These are phyloP conservation scores for Butorides virescens DNA, from an alignment of 2,113 vertebrate genomes.

Conservation along the genomic window DNA sequence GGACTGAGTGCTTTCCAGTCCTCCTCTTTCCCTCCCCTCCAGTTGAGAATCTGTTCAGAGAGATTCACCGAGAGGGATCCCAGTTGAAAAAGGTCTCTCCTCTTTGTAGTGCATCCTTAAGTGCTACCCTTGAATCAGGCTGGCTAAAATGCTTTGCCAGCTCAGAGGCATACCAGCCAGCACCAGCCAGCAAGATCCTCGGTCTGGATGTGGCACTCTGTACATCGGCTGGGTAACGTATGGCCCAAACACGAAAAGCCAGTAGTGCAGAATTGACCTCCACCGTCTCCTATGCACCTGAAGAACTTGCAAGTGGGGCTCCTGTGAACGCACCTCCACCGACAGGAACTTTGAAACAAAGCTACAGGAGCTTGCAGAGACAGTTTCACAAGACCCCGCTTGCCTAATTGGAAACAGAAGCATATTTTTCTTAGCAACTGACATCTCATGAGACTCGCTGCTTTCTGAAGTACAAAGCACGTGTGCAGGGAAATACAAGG, in stretches of 20 bases:
- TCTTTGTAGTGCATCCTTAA: not conserved
- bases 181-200: not conserved
- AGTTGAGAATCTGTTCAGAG: not conserved
- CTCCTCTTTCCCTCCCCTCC: not conserved
- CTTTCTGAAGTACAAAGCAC: slow-evolving; percentile 18
- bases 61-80: not conserved
- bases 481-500: not conserved
- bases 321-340: not conserved
- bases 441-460: not conserved
- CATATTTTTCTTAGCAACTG: slow-evolving; percentile 12
- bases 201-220: not conserved
- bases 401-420: slow-evolving; percentile 23
- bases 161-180: not conserved
- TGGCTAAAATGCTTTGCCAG: not conserved
- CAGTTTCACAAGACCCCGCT: not conserved
- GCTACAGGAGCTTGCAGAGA: not conserved
- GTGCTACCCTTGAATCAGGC: not conserved
- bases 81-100: not conserved
- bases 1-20: not conserved
- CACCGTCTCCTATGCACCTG: not conserved
- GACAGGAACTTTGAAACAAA: not conserved
- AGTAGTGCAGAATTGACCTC: not conserved
- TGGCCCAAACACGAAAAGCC: not conserved
- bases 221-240: not conserved
- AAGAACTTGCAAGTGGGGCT: not conserved